Evolutionary conservation across 2,113 vertebrate genomes (phyloP).

Genomic region (Sminthopsis crassicaudata): DNA sequence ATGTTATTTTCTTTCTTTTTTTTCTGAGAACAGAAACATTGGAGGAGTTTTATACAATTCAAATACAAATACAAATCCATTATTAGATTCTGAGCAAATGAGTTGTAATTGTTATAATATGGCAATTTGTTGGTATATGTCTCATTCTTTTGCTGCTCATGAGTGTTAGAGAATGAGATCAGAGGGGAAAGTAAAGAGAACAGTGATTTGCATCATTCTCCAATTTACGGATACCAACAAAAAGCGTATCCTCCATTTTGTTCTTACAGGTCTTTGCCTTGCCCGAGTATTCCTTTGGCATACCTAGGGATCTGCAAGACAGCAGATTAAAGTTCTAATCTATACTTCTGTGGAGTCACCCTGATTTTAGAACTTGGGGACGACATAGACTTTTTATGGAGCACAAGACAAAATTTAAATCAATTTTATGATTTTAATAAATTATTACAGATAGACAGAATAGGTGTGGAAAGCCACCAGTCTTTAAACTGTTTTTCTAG

Average conservation of each 20-base stretch:
- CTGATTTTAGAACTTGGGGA: slow-evolving; percentile 43
- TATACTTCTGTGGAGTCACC: slow-evolving; percentile 54
- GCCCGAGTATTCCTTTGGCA: slow-evolving; percentile 46
- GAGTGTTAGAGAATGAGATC: neutral
- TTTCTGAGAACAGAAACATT: neutral
- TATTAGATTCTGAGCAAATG: slow-evolving; percentile 32
- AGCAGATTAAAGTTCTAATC: slow-evolving; percentile 50
- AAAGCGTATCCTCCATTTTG: neutral
- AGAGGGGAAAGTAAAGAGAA: neutral
- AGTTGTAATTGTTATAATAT: neutral
- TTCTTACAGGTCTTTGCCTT: neutral
- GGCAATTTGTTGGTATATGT: neutral
- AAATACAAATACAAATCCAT: neutral
- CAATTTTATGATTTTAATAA: slow-evolving; percentile 72
- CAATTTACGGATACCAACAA: neutral
- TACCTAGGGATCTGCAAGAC: slow-evolving; percentile 22
- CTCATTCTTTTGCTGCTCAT: neutral
- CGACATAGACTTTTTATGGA: slow-evolving; percentile 54
- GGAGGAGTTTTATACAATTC: neutral
- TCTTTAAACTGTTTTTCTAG: slow-evolving; percentile 58
- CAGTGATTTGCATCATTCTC: neutral
- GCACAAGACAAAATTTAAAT: slow-evolving; percentile 70
- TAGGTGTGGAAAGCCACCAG: slow-evolving; percentile 24
- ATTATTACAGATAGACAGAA: slow-evolving; percentile 61
- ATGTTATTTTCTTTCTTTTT: neutral